phyloP scores from a whole-genome alignment of 2,888 invertebrate species.

The Blastobasis lacticolella region DNA sequence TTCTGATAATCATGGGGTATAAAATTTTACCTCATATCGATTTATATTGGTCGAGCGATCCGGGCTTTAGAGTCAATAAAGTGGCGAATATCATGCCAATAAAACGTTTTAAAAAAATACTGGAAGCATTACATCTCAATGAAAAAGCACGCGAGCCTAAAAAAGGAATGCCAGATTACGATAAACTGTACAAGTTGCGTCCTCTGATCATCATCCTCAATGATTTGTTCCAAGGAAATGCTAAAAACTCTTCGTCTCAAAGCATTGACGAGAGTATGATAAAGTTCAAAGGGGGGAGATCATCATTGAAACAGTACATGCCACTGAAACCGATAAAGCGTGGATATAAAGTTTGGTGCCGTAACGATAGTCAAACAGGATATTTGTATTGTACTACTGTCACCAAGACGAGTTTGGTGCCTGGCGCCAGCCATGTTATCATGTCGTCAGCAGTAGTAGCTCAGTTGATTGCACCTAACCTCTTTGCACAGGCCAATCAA shows the following conservation, averaged over 20 bases:
- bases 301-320: conserved; percentile 8
- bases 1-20: too few relatives aligned
- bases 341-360: conserved; percentile 7
- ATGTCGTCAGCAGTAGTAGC: too few relatives aligned
- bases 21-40: neutral
- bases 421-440: too few relatives aligned
- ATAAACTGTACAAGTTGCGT: conserved; percentile 11
- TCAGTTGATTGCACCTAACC: too few relatives aligned
- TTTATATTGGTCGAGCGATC: neutral
- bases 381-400: too few relatives aligned
- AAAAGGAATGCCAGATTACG: conserved; percentile 4
- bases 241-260: conserved; percentile 2
- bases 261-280: conserved; percentile 8
- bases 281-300: conserved; percentile 3
- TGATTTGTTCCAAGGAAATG: conserved; percentile 4
- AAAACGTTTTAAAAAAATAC: neutral
- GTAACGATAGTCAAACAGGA: too few relatives aligned
- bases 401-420: too few relatives aligned
- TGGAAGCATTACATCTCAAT: neutral
- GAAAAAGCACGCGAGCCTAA: too few relatives aligned
- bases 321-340: conserved; percentile 8
- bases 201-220: conserved; percentile 5
- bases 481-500: too few relatives aligned
- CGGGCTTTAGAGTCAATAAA: neutral
- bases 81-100: neutral